Evolutionary conservation across 2,888 invertebrate species (phyloP).

Genomic region (Amiota mariae): DNA sequence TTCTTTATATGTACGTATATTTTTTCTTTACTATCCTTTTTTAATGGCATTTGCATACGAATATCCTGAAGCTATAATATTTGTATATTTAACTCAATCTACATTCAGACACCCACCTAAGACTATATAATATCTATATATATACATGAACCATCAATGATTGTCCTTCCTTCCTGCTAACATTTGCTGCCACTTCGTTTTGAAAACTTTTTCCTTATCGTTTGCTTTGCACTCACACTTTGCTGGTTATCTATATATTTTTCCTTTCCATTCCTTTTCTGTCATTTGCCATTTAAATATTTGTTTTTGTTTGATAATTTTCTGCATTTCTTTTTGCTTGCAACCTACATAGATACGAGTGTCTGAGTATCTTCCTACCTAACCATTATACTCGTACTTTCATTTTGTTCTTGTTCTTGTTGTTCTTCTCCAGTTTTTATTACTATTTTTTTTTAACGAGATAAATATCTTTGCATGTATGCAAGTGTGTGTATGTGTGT

Average conservation of each 20-base stretch:
- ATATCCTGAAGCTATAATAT: slow-evolving; percentile 63
- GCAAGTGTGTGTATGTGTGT: no score
- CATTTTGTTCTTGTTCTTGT: neutral
- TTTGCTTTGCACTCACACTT: slow-evolving; percentile 16
- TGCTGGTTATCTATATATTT: slow-evolving; percentile 41
- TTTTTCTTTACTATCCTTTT: slow-evolving; percentile 57
- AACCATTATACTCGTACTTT: slow-evolving; percentile 19
- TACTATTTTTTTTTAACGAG: no score
- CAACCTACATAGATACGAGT: slow-evolving; percentile 43
- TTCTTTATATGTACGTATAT: slow-evolving; percentile 3
- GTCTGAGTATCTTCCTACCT: slow-evolving; percentile 54
- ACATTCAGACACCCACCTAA: neutral
- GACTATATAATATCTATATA: no score
- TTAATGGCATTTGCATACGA: slow-evolving; percentile 67
- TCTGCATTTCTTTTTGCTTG: slow-evolving; percentile 37
- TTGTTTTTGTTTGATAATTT: slow-evolving; percentile 69
- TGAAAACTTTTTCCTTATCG: slow-evolving; percentile 48
- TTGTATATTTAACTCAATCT: slow-evolving; percentile 55
- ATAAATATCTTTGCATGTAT: no score
- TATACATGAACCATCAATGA: no score
- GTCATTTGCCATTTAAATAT: slow-evolving; percentile 56
- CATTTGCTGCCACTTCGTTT: neutral
- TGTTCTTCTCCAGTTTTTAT: no score
- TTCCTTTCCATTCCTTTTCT: slow-evolving; percentile 29
- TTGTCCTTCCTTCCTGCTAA: neutral